These are phyloP conservation scores for Neomorphus geoffroyi DNA, from an alignment of 2,797 vertebrate species.

Conservation along the genomic window DNA sequence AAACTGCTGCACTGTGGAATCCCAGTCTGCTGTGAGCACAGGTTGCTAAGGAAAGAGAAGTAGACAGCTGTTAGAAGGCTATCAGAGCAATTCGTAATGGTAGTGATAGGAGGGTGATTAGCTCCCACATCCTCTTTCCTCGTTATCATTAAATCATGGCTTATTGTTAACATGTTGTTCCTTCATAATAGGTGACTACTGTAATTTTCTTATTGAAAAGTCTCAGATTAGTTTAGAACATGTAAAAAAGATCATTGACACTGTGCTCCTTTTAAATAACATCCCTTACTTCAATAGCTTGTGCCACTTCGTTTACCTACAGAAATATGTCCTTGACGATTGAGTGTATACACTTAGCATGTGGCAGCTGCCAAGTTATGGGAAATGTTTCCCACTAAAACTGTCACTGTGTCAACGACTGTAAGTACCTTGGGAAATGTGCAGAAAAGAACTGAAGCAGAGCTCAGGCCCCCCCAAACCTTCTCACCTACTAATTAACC, in stretches of 20 bases:
- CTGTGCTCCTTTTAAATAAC: background rate
- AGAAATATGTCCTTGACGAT: background rate
- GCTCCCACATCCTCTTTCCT: background rate
- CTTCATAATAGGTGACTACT: background rate
- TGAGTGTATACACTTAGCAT: background rate
- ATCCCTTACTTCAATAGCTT: background rate
- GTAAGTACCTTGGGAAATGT: background rate
- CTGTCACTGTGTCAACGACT: background rate
- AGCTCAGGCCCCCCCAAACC: background rate
- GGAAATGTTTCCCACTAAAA: background rate
- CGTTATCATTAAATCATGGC: background rate
- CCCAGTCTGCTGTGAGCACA: background rate
- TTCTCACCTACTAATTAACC: background rate
- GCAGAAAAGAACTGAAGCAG: background rate
- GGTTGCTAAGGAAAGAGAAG: constrained; percentile 41
- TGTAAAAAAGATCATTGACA: background rate
- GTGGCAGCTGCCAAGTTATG: background rate
- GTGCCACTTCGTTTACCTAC: constrained; percentile 23
- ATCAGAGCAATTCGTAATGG: background rate
- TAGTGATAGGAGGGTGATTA: constrained; percentile 6
- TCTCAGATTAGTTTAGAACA: background rate
- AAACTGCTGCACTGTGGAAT: constrained; percentile 58
- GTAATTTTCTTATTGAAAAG: constrained; percentile 3
- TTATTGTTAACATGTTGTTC: constrained; percentile 2
- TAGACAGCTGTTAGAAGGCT: constrained; percentile 17